Conservation (phyloP, 2,113 vertebrate species). For the Crotophaga sulcirostris region DNA sequence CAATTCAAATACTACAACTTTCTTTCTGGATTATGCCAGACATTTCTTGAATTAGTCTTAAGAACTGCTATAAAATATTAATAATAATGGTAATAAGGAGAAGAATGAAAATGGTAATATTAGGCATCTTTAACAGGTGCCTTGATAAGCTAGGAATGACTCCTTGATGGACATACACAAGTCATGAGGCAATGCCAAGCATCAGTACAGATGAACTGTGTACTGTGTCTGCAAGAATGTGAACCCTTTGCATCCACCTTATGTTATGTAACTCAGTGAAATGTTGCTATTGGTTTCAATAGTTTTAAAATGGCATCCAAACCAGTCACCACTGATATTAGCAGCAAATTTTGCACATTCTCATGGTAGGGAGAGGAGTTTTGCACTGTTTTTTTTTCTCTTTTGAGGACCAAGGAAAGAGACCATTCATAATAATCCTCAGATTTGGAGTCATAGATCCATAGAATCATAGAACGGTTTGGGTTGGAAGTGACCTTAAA, state of each 20-base stretch:
- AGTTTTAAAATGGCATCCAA: background rate
- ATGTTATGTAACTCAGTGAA: background rate
- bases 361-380: background rate
- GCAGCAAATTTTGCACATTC: background rate
- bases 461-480: too few species aligned
- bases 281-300: background rate
- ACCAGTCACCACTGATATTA: background rate
- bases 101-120: background rate
- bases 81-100: background rate
- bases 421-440: background rate
- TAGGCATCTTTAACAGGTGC: background rate
- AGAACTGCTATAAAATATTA: background rate
- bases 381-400: background rate
- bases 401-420: background rate
- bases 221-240: background rate
- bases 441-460: background rate
- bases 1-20: background rate
- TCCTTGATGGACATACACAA: background rate
- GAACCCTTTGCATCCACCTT: rapidly evolving
- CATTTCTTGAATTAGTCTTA: background rate
- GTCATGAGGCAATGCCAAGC: background rate
- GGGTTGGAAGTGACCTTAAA: too few species aligned
- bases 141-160: background rate
- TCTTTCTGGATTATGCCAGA: background rate
- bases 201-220: rapidly evolving